phyloP scores from a whole-genome alignment of 30 jellyfish, hydroid and myxozoan genomes.

The Cassiopea andromeda region DNA sequence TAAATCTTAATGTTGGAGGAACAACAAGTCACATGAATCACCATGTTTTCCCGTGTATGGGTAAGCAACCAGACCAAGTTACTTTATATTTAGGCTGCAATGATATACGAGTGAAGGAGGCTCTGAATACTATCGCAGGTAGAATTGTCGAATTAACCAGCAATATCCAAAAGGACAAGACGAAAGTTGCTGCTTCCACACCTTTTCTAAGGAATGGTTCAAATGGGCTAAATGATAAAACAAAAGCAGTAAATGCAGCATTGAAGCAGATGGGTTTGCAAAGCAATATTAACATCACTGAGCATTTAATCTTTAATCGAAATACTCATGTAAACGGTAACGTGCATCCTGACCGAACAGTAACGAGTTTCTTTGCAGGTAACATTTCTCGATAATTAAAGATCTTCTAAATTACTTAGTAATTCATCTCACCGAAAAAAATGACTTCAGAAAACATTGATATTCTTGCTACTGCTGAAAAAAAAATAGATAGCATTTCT shows the following conservation, averaged over 20 bases:
- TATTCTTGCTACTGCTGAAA: no score
- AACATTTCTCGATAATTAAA: slow-evolving; percentile 22
- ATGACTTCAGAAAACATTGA: not conserved
- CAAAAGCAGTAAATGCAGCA: slow-evolving; percentile 33
- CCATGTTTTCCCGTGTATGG: slow-evolving; percentile 42
- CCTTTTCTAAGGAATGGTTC: slow-evolving; percentile 35
- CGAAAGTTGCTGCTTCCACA: slow-evolving; percentile 20
- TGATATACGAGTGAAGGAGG: slow-evolving; percentile 36
- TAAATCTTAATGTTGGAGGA: slow-evolving; percentile 31
- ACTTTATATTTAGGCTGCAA: slow-evolving; percentile 31
- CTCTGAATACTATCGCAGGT: slow-evolving; percentile 18
- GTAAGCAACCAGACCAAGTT: slow-evolving; percentile 32
- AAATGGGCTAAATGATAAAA: slow-evolving; percentile 18
- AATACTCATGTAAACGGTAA: slow-evolving; percentile 20
- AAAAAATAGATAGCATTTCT: no score
- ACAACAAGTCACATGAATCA: slow-evolving; percentile 53
- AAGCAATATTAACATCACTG: slow-evolving; percentile 22
- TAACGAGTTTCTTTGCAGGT: slow-evolving; percentile 35
- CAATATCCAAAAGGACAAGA: slow-evolving; percentile 15
- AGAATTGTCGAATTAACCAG: slow-evolving; percentile 22
- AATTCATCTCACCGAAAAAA: not conserved
- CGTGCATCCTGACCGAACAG: slow-evolving; percentile 25
- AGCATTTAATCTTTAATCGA: slow-evolving; percentile 20
- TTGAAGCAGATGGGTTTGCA: slow-evolving; percentile 27
- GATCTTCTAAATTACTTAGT: not conserved